Evolutionary conservation across 2,888 invertebrate species (phyloP), one percentile per base, ranked within the genome.

Genomic region (Polylopha cassiicola): DNA sequence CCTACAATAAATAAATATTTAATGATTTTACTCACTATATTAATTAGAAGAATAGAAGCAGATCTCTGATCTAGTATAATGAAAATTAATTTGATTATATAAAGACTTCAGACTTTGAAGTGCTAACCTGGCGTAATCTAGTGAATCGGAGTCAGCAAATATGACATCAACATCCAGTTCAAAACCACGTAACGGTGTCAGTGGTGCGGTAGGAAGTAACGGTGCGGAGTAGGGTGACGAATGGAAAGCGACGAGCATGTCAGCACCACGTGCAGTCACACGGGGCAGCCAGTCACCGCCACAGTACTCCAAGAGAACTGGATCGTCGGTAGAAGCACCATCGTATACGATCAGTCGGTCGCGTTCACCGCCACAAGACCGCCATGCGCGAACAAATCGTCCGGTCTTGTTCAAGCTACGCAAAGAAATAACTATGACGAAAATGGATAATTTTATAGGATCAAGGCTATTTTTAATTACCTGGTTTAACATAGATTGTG

Each of bases 311-410:
- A 95, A 89, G 56, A 95, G 86, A 33, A 95, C 91, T 4, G 94
- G 92, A 76, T 95, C 94, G 66, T 94, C 93, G 7, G 92, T 91
- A 20, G 90, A 89, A 32, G 91, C 90, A 38, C 95, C 95, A 72
- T 96, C 95, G 71, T 94, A 94, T 72, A 96, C 92, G 53, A 95
- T 92, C 41, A 96, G 86, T 51, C 93, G 91, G 75, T 95, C 95
- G 30, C 92, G 88, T 65, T 93, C 92, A 2, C 91, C 90, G 0
- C 93, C 92, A 67, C 95, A 95, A 63, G 94, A 94, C 47, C 91
- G 87, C 95, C 95, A 95, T 37, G 94, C 93, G 44, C 91, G 89
- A 56, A 94, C 87, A 17, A 89, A 90, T 15, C 91, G 87, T 2
- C 89, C 88, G 39, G 91, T 92, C 74, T 91, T 91, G 70, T 92